phyloP scores from a whole-genome alignment of 1,140 invertebrate genomes.

The Oncopeltus fasciatus region DNA sequence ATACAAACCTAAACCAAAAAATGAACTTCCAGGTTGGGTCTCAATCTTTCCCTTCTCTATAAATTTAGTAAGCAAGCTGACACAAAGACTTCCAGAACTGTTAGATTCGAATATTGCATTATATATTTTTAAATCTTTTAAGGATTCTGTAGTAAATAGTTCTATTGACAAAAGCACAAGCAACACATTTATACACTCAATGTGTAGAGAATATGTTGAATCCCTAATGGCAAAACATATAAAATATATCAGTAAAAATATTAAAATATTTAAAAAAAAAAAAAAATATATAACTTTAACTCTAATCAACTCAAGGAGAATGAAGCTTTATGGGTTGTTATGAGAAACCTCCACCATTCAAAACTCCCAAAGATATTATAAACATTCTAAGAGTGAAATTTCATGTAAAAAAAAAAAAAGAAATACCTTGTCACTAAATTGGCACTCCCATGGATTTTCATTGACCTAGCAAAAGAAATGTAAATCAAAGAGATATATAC shows the following conservation, averaged over 20 bases:
- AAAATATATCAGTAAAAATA: neutral
- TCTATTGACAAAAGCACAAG: slow-evolving; percentile 77
- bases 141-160: slow-evolving; percentile 57
- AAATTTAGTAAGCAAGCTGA: slow-evolving; percentile 62
- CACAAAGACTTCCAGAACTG: slow-evolving; percentile 57
- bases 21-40: slow-evolving; percentile 55
- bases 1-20: slow-evolving; percentile 71
- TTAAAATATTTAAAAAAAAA: neutral
- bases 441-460: too few relatives aligned
- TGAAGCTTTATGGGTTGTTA: neutral
- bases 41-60: slow-evolving; percentile 60
- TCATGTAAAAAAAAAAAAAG: neutral
- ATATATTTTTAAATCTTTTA: slow-evolving; percentile 48
- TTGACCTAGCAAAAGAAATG: too few relatives aligned
- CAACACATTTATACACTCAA: slow-evolving; percentile 76
- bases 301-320: neutral
- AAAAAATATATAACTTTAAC: neutral
- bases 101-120: slow-evolving; percentile 42
- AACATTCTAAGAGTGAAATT: too few relatives aligned
- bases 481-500: too few relatives aligned
- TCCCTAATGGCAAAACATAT: slow-evolving; percentile 38
- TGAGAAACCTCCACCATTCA: too few relatives aligned
- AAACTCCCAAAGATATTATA: too few relatives aligned
- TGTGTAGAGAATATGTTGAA: slow-evolving; percentile 73
- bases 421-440: too few relatives aligned